Percentiles rank a stretch among this genome's conserved stretches.
These are phyloP conservation scores for Actinostola sp. DNA, from an alignment of 92 coral and sea anemone species.

Conservation along the genomic window DNA sequence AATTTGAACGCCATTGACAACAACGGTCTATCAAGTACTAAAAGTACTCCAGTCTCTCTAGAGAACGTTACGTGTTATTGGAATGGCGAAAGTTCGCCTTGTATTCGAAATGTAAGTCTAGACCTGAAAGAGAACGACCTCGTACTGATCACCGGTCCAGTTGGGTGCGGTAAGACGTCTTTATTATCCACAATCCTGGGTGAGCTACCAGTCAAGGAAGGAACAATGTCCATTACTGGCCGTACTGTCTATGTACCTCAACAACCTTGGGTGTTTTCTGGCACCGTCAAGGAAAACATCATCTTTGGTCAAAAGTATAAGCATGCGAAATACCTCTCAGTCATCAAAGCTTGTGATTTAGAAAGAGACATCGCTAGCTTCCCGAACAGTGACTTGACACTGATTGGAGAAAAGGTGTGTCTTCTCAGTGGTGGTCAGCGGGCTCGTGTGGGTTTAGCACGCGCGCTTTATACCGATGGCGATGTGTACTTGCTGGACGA, in stretches of 20 bases:
- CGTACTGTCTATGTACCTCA: constrained; percentile 44
- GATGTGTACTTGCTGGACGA: constrained; percentile 45
- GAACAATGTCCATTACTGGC: constrained; percentile 26
- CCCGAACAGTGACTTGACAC: constrained; percentile 38
- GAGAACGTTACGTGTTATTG: constrained; percentile 36
- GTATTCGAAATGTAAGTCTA: constrained; percentile 23
- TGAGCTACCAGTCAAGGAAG: constrained; percentile 35
- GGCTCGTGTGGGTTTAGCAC: constrained; percentile 45
- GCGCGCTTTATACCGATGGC: constrained; percentile 45
- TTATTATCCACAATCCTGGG: constrained; percentile 34
- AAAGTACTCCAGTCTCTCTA: constrained; percentile 15
- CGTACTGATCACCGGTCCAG: constrained; percentile 43
- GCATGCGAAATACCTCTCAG: constrained; percentile 15
- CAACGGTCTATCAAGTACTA: neutral
- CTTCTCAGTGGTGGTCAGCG: constrained; percentile 57
- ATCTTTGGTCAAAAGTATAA: constrained; percentile 33
- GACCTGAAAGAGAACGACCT: constrained; percentile 34
- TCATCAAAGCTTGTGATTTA: constrained; percentile 33
- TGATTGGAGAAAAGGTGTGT: constrained; percentile 37
- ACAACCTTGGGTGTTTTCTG: constrained; percentile 48
- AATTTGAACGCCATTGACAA: neutral
- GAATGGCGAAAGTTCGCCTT: constrained; percentile 41
- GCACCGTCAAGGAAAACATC: constrained; percentile 40
- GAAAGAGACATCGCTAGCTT: constrained; percentile 33
- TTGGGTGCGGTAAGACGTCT: constrained; percentile 49